Evolutionary conservation across 2,797 vertebrate genomes (phyloP).

Genomic region (Erethizon dorsatum): DNA sequence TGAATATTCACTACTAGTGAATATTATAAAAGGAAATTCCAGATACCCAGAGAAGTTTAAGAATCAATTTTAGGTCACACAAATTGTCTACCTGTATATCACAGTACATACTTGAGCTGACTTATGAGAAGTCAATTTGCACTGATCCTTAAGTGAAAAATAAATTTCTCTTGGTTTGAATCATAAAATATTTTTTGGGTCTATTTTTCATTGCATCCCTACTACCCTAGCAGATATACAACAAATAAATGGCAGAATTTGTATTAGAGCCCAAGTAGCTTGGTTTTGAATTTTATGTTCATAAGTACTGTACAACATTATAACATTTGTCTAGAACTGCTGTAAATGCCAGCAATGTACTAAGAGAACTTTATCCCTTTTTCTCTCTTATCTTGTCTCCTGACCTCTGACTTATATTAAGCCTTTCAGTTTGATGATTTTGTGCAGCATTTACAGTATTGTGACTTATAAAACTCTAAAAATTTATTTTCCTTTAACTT

Average conservation of each 20-base stretch:
- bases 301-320: not conserved
- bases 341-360: not conserved
- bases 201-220: not conserved
- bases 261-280: not conserved
- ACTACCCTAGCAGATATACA: not conserved
- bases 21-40: not conserved
- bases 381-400: not conserved
- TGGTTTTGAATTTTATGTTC: not conserved
- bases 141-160: not conserved
- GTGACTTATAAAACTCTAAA: not conserved
- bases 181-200: not conserved
- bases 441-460: not conserved
- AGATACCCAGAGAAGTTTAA: not conserved
- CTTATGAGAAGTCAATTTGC: not conserved
- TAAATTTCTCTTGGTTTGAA: not conserved
- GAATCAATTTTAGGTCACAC: not conserved
- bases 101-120: not conserved
- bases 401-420: not conserved
- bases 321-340: not conserved
- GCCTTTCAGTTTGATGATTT: not conserved
- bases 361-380: not conserved
- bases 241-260: not conserved
- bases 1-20: not conserved
- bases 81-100: not conserved
- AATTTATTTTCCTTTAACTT: constrained; percentile 58